Conservation (phyloP, 2,113 vertebrate genomes). For the Thunnus thynnus region DNA sequence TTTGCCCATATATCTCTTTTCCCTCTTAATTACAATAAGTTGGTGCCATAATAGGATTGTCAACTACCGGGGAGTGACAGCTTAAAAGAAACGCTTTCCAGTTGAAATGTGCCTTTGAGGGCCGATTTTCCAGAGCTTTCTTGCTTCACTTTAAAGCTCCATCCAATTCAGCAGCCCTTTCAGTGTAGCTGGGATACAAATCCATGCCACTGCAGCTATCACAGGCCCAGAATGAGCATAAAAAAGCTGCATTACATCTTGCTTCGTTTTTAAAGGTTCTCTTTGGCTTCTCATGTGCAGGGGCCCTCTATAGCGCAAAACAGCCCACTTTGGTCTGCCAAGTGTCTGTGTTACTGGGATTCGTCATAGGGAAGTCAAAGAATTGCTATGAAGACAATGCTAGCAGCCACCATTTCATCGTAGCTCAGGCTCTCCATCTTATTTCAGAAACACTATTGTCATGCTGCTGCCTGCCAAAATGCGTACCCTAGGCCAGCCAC, state of each 20-base stretch:
- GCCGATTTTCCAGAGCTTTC: conserved; percentile 88
- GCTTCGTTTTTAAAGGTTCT: conserved; percentile 80
- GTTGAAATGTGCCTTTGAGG: conserved; percentile 87
- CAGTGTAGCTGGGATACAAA: conserved; percentile 88
- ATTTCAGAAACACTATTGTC: conserved; percentile 77
- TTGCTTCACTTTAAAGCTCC: conserved; percentile 87
- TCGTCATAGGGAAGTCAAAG: conserved; percentile 83
- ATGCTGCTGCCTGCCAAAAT: conserved; percentile 61
- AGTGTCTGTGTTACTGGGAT: conserved; percentile 80
- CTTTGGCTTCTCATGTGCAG: conserved; percentile 76
- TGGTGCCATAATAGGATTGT: conserved; percentile 88
- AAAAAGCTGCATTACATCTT: conserved; percentile 85
- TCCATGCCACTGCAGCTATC: conserved; percentile 85
- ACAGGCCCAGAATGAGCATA: conserved; percentile 84
- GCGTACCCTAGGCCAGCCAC: conserved; percentile 48
- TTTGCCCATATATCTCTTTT: conserved; percentile 78
- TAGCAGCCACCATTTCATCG: conserved; percentile 71
- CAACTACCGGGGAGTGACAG: conserved; percentile 83
- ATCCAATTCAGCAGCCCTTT: conserved; percentile 86
- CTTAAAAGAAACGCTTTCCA: conserved; percentile 87
- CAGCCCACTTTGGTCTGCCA: conserved; percentile 80
- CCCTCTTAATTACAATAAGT: conserved; percentile 87
- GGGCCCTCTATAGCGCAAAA: conserved; percentile 66
- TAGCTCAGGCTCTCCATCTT: conserved; percentile 73
- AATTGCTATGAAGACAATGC: conserved; percentile 80